Evolutionary conservation across 2,113 vertebrate species (phyloP), one percentile per base, ranked within the genome.

Genomic region (Eira barbara): DNA sequence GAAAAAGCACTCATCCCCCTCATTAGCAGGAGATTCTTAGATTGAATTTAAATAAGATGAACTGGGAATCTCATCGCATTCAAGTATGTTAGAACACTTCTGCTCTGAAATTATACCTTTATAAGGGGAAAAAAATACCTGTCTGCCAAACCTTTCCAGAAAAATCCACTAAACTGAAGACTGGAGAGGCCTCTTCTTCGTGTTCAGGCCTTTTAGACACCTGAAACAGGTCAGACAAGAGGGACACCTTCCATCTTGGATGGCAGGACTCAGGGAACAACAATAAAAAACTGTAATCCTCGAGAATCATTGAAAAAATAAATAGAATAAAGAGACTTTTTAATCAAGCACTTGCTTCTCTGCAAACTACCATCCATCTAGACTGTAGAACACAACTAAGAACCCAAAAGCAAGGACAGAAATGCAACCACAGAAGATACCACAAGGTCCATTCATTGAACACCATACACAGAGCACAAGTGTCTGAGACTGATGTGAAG

Each of bases 71-170:
- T 69, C 61, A 45, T 67, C 88, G 13, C 9, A 6, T 69, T 79
- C 91, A 81, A 71, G 42, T 34, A 55, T 6, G 34, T 65, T 34
- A 61, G 31, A 83, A 86, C 61, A 85, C 36, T 17, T 95, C 34
- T n/a, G n/a, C 10, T 83, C 91, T 84, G 79, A 97, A 95, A 94
- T 78, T 65, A 85, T 61, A 85, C 21, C 61, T 87, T 55, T 13
- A 31, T 36, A 25, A 55, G n/a, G 47, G 27, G 55, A 34, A 55
- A 34, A 36, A 36, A 34, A 76, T 4, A 67, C 20, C 69, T 57
- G 39, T 45, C 69, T 93, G 20, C 89, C 57, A 82, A n/a, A 20
- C 5, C 57, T 29, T 71, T 61, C 31, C 34, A 31, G 31, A 8
- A 79, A 82, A 31, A 34, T n/a, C 49, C 78, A 36, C 82, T 79